Conservation (phyloP, 2,888 invertebrate species). For the Smittia sp. region DNA sequence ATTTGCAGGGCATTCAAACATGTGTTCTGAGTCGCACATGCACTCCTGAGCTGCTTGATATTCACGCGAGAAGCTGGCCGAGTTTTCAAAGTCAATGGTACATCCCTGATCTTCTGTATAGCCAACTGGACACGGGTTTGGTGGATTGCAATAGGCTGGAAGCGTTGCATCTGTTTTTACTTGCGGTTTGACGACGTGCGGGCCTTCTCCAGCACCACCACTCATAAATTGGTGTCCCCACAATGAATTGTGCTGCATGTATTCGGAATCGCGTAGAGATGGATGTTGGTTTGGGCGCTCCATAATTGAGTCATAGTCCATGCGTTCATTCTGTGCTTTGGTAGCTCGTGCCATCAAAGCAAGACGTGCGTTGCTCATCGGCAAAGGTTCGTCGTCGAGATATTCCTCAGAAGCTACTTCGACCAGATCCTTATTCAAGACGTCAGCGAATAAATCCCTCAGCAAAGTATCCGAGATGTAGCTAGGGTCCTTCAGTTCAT, state of each 20-base stretch:
- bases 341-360: conserved; percentile 57
- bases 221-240: conserved; percentile 75
- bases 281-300: conserved; percentile 67
- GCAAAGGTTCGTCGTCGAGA: conserved; percentile 48
- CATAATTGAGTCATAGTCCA: conserved; percentile 71
- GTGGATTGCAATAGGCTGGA: conserved; percentile 98
- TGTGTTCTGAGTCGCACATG: conserved; percentile 97
- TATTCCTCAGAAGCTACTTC: conserved; percentile 59
- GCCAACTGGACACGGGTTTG: conserved; percentile 97
- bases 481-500: conserved; percentile 55
- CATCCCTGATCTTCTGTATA: conserved; percentile 86
- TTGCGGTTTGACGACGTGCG: conserved; percentile 55
- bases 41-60: conserved; percentile 92
- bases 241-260: conserved; percentile 73
- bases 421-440: conserved; percentile 72
- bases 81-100: conserved; percentile 87
- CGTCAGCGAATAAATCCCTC: conserved; percentile 68
- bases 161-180: conserved; percentile 88
- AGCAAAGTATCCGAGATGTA: conserved; percentile 69
- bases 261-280: conserved; percentile 83
- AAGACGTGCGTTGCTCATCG: conserved; percentile 47
- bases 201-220: conserved; percentile 76
- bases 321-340: conserved; percentile 60
- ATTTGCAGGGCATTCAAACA: conserved; percentile 80
- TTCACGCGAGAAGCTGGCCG: conserved; percentile 90